phyloP scores from a whole-genome alignment of 2,797 vertebrate genomes.

The Uromys caudimaculatus region DNA sequence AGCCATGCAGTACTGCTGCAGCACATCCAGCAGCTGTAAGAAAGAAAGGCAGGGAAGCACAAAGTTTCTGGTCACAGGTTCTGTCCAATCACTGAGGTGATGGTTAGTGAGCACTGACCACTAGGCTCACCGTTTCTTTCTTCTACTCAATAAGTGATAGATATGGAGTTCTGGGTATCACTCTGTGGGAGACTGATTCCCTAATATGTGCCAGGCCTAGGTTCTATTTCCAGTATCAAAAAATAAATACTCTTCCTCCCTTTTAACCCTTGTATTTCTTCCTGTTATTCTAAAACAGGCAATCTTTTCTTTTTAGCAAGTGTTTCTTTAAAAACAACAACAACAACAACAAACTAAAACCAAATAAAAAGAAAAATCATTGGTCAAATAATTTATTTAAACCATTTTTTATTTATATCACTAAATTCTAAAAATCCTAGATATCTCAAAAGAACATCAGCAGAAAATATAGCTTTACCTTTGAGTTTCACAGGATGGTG shows the following conservation, averaged over 20 bases:
- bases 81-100: background rate
- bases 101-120: conserved; percentile 40
- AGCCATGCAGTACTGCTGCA: conserved; percentile 97
- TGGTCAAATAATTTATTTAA: conserved; percentile 47
- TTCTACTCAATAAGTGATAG: conserved; percentile 37
- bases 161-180: background rate
- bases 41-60: conserved; percentile 39
- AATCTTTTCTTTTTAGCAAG: background rate
- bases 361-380: conserved; percentile 38
- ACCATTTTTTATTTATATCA: background rate
- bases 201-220: background rate
- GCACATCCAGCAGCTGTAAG: conserved; percentile 93
- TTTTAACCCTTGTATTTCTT: conserved; percentile 13
- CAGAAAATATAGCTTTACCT: conserved; percentile 18
- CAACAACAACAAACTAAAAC: background rate
- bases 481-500: conserved; percentile 43
- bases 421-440: conserved; percentile 42
- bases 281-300: conserved; percentile 8
- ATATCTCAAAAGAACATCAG: conserved; percentile 10
- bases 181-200: background rate
- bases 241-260: conserved; percentile 40
- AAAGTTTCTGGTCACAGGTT: conserved; percentile 47
- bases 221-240: background rate
- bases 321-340: background rate
- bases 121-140: background rate